These are phyloP conservation scores for Thalassaphorura encarpata DNA, from an alignment of 1,140 invertebrate genomes.

Conservation along the genomic window DNA sequence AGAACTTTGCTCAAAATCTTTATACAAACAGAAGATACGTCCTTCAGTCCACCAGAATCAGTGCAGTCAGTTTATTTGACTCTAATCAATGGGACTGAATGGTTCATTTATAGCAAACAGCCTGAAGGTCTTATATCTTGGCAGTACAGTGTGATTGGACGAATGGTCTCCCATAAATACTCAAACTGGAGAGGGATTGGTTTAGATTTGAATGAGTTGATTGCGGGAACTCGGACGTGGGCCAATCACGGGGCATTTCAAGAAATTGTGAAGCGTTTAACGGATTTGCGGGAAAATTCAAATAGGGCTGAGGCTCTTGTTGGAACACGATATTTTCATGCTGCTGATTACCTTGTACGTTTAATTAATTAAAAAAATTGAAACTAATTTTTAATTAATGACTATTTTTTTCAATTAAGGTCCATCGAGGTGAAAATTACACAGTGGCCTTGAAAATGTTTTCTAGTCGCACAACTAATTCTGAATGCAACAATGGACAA, in stretches of 20 bases:
- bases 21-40: slow-evolving; percentile 2
- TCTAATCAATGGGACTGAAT: slow-evolving; percentile 5
- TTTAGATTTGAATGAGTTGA: not conserved
- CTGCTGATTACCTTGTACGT: slow-evolving; percentile 12
- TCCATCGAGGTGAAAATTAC: not conserved
- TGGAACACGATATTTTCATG: slow-evolving; percentile 7
- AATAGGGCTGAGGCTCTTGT: slow-evolving; percentile 2
- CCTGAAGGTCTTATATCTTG: not conserved
- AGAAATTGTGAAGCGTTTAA: slow-evolving; percentile 4
- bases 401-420: not conserved
- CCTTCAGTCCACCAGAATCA: not conserved
- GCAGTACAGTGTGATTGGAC: slow-evolving; percentile 10
- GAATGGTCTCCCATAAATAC: slow-evolving; percentile 16
- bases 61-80: slow-evolving; percentile 1
- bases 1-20: not conserved
- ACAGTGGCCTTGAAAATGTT: slow-evolving; percentile 14
- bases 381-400: not conserved
- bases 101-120: slow-evolving; percentile 10
- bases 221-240: not conserved
- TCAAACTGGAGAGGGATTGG: slow-evolving; percentile 7
- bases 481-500: slow-evolving; percentile 16
- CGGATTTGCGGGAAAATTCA: not conserved
- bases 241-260: not conserved
- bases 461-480: slow-evolving; percentile 14
- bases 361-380: not conserved